Conservation (phyloP, 2,797 vertebrate genomes). For the Rachycentron canadum region DNA sequence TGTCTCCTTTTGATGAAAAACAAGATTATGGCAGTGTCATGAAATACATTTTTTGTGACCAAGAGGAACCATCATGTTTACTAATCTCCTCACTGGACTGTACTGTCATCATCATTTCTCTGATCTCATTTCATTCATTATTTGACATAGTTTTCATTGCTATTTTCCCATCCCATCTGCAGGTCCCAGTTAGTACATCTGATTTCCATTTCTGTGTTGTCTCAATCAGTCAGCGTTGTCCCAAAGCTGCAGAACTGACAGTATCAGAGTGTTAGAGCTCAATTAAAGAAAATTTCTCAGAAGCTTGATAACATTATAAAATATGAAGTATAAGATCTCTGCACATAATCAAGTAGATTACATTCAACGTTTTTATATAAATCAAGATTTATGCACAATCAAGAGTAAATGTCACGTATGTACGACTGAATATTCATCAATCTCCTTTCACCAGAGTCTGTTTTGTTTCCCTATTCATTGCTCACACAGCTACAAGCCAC, state of each 20-base stretch:
- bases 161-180: slow-evolving; percentile 1
- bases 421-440: background rate
- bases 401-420: background rate
- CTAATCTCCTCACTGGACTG: background rate
- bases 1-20: background rate
- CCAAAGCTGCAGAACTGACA: slow-evolving; percentile 23
- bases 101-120: slow-evolving; percentile 1
- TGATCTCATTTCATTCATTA: slow-evolving; percentile 3
- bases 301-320: background rate
- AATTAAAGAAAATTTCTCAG: slow-evolving; percentile 26
- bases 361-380: background rate
- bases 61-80: background rate
- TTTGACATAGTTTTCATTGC: background rate
- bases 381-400: background rate
- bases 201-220: slow-evolving; percentile 10
- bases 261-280: slow-evolving; percentile 16
- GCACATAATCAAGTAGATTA: background rate
- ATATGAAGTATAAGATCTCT: background rate
- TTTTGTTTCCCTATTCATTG: background rate
- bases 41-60: background rate
- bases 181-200: slow-evolving; percentile 1
- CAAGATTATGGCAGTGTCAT: background rate
- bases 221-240: slow-evolving; percentile 19
- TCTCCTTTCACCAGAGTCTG: background rate
- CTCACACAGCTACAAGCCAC: background rate